A percentile compares a stretch with the other conserved stretches of the same genome.
Conservation (phyloP, 1,140 invertebrate genomes). For the Rhopalosiphum maidis region DNA sequence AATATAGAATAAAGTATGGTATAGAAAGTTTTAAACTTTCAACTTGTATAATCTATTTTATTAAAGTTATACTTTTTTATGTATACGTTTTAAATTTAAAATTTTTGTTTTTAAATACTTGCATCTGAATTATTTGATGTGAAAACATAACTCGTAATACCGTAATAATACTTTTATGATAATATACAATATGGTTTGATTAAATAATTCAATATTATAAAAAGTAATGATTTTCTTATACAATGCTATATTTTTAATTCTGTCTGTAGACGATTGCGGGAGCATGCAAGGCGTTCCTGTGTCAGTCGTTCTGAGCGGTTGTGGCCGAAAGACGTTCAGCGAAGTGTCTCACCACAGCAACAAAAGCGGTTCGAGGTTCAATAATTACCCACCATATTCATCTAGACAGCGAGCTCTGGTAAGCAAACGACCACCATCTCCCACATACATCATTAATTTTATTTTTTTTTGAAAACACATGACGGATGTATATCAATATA, state of each 20-base stretch:
- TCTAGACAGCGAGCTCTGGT: slow-evolving; percentile 40
- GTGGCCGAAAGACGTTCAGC: slow-evolving; percentile 60
- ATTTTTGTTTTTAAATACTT: not conserved
- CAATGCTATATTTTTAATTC: not conserved
- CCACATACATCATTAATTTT: not conserved
- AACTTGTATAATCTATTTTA: not conserved
- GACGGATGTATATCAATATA: not conserved
- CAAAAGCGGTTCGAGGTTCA: slow-evolving; percentile 42
- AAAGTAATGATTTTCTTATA: not conserved
- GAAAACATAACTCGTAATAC: not conserved
- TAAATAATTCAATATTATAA: not conserved
- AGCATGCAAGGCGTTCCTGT: slow-evolving; percentile 59
- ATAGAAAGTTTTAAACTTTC: not conserved
- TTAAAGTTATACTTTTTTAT: not conserved
- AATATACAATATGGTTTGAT: not conserved
- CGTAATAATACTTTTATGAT: not conserved
- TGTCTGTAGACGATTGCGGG: slow-evolving; percentile 42
- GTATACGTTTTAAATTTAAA: too few species aligned
- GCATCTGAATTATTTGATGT: not conserved
- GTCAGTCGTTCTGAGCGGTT: slow-evolving; percentile 59
- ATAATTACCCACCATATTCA: slow-evolving; percentile 38
- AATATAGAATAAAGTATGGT: not conserved
- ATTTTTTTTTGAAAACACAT: not conserved
- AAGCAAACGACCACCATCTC: not conserved
- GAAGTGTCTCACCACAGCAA: slow-evolving; percentile 58